Conservation (phyloP, 2,113 vertebrate genomes). For the Cichladusa arquata region DNA sequence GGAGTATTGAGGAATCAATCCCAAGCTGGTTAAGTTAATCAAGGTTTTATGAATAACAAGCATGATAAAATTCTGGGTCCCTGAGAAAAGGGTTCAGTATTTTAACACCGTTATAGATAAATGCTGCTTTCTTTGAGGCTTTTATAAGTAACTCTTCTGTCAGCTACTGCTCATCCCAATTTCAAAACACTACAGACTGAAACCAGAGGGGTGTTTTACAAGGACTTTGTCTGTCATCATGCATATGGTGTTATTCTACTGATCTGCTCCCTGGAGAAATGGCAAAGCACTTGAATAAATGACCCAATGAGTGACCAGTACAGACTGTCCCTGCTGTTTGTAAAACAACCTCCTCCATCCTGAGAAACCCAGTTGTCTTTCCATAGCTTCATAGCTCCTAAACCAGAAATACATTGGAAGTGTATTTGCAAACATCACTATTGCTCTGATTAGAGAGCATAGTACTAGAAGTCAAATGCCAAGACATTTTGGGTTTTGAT, state of each 20-base stretch:
- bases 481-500: background rate
- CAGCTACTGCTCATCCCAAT: background rate
- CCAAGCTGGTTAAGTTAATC: background rate
- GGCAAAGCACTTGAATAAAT: background rate
- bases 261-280: background rate
- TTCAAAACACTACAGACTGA: background rate
- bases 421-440: background rate
- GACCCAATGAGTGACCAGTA: background rate
- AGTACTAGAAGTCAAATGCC: background rate
- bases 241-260: background rate
- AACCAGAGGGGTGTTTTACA: slow-evolving; percentile 8
- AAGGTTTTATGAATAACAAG: background rate
- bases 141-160: background rate
- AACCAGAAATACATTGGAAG: background rate
- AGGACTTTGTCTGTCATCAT: background rate
- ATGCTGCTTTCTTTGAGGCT: background rate
- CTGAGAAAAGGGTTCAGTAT: background rate
- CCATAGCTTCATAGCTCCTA: background rate
- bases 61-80: background rate
- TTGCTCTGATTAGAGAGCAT: background rate
- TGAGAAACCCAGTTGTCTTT: background rate
- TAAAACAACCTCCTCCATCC: background rate
- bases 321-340: background rate
- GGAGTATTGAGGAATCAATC: background rate
- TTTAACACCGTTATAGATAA: background rate